Conservation (phyloP, 2,888 invertebrate species). For the Epiblema foenella region DNA sequence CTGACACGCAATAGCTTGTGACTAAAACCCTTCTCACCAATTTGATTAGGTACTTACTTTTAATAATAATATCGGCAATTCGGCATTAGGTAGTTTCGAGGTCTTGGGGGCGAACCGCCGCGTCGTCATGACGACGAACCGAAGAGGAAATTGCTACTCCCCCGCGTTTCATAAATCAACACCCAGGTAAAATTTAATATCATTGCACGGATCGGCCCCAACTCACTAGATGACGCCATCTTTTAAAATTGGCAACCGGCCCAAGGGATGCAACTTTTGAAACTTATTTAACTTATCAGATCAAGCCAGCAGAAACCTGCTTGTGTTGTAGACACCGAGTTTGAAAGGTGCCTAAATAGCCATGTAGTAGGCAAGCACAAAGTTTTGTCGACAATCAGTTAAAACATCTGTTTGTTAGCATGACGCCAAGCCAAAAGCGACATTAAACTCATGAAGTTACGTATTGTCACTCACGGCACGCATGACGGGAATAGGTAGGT, state of each 20-base stretch:
- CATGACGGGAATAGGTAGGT: neutral
- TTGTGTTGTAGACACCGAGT: neutral
- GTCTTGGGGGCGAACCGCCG: constrained; percentile 50
- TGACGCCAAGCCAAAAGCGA: neutral
- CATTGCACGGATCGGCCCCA: constrained; percentile 60
- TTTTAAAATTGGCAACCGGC: constrained; percentile 41
- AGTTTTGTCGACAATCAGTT: neutral
- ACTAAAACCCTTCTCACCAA: constrained; percentile 29
- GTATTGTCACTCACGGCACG: neutral
- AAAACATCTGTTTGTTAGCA: neutral
- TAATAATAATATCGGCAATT: constrained; percentile 56
- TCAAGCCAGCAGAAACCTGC: constrained; percentile 1
- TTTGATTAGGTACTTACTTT: constrained; percentile 33
- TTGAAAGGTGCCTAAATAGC: neutral
- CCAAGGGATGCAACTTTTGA: constrained; percentile 7
- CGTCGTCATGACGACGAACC: constrained; percentile 68
- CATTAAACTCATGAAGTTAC: neutral
- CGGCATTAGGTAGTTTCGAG: constrained; percentile 58
- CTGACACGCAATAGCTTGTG: constrained; percentile 10
- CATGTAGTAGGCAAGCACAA: neutral
- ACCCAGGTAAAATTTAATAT: constrained; percentile 75
- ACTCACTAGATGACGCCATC: constrained; percentile 39
- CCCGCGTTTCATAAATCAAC: constrained; percentile 72
- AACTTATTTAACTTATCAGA: constrained; percentile 15
- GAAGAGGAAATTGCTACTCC: constrained; percentile 74